phyloP scores from a whole-genome alignment of 2,113 vertebrate species.

The Callaeas wilsoni region DNA sequence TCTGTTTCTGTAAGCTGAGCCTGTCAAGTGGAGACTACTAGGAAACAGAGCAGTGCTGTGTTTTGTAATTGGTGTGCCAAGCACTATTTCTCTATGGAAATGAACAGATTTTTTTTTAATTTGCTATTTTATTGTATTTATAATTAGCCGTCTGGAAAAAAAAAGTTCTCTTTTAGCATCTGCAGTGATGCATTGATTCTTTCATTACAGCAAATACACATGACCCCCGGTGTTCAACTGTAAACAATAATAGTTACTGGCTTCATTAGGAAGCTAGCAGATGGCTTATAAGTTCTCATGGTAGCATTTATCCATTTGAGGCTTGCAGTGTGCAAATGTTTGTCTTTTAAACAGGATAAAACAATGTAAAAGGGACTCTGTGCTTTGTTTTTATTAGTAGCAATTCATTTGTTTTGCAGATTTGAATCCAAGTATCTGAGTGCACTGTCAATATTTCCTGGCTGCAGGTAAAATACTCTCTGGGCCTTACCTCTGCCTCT shows the following conservation, averaged over 20 bases:
- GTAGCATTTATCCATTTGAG: slow-evolving; percentile 73
- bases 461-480: background rate
- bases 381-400: slow-evolving; percentile 62
- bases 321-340: slow-evolving; percentile 71
- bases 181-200: slow-evolving; percentile 67
- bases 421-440: slow-evolving; percentile 33
- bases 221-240: slow-evolving; percentile 73
- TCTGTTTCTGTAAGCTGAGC: slow-evolving; percentile 18
- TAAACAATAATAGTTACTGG: slow-evolving; percentile 77
- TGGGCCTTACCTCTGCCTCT: background rate
- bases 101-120: slow-evolving; percentile 60
- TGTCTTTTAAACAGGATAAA: slow-evolving; percentile 70
- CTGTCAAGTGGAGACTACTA: background rate
- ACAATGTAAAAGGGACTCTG: slow-evolving; percentile 67
- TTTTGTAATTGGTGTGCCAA: slow-evolving; percentile 52
- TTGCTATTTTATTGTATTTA: slow-evolving; percentile 71
- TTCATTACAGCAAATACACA: slow-evolving; percentile 71
- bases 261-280: slow-evolving; percentile 79
- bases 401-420: slow-evolving; percentile 58
- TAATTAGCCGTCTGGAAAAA: slow-evolving; percentile 69
- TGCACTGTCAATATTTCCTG: background rate
- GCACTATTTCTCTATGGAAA: slow-evolving; percentile 57
- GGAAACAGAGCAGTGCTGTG: slow-evolving; percentile 12
- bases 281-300: slow-evolving; percentile 77
- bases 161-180: slow-evolving; percentile 60